Evolutionary conservation across 2,888 invertebrate genomes (phyloP), one percentile per base, ranked within the genome.

Genomic region (Tetragnatha montana): DNA sequence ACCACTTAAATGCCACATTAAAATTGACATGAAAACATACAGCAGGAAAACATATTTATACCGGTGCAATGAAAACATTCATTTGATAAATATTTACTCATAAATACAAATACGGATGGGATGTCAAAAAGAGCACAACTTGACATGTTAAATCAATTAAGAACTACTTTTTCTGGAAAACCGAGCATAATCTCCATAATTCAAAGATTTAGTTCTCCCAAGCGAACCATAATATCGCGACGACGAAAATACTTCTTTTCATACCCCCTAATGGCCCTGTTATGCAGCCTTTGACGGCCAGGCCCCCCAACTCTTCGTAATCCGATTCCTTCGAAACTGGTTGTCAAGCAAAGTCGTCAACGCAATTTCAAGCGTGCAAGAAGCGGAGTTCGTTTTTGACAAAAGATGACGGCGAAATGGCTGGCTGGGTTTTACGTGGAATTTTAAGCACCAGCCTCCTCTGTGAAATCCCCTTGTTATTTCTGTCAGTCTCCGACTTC

Each of bases 231-330:
- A 35, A 35, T 35, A 35, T 35, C 35, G 35, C 35, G 35, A 35
- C 35, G 35, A 35, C 4, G 60, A 60, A 12, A 17, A 60, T 10
- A 8, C 60, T 60, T 4, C 60, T 60, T 60, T 60, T 35, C 35
- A 60, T 60, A 10, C 60, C 50, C 81, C 21, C 21, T 81, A 81
- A 81, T 81, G 70, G 50, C 50, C 21, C 71, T 81, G 71, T 81
- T 81, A 81, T 71, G 17, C 71, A 50, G 17, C 21, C 47, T 35
- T 35, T 22, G 50, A 73, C 6, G 21, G 14, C 14, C 10, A 47
- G 50, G 19, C 21, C 51, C 50, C 21, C 50, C 14, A 17, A 73
- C 69, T 76, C 19, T 14, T 50, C 50, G 81, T 73, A 81, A 81
- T 81, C 73, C 51, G 51, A 73, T 81, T 49, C 49, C 81, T 8